These are phyloP conservation scores for Esperia sulphurella DNA, from an alignment of 2,888 invertebrate genomes.

Conservation along the genomic window DNA sequence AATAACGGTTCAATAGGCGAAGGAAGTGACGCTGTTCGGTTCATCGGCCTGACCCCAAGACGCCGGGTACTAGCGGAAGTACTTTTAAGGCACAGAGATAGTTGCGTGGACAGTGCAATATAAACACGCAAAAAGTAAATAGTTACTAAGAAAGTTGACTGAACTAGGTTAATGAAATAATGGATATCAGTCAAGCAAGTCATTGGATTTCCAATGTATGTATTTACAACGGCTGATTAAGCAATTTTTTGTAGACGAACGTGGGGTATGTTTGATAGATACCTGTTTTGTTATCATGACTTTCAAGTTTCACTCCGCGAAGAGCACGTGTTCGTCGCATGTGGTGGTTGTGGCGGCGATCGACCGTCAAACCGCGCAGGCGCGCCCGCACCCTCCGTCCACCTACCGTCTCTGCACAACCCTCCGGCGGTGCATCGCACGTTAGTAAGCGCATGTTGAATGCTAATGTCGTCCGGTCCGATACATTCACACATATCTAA, in stretches of 20 bases:
- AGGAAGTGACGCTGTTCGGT: constrained; percentile 61
- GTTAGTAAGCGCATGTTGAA: not conserved
- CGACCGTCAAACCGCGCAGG: constrained; percentile 60
- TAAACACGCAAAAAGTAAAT: not conserved
- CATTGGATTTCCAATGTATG: not conserved
- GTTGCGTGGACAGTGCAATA: not conserved
- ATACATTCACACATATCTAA: too few species aligned
- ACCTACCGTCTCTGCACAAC: constrained; percentile 38
- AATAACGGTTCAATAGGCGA: constrained; percentile 34
- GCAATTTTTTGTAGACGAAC: constrained; percentile 1
- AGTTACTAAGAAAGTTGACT: not conserved
- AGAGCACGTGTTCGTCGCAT: constrained; percentile 64
- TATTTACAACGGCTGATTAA: constrained; percentile 5
- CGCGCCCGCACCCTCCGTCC: constrained; percentile 52
- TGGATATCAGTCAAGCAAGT: not conserved
- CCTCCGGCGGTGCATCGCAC: constrained; percentile 38
- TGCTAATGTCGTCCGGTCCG: too few species aligned
- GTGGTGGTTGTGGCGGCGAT: constrained; percentile 47
- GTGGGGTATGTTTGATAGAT: not conserved
- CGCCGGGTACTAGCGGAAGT: constrained; percentile 53
- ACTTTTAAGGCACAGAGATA: constrained; percentile 30
- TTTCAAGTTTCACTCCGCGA: constrained; percentile 8
- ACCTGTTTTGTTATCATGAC: constrained; percentile 11
- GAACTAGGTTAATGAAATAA: not conserved
- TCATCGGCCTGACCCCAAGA: constrained; percentile 64